Conservation (phyloP, 1,140 invertebrate genomes). For the Drosophila sucinea region DNA sequence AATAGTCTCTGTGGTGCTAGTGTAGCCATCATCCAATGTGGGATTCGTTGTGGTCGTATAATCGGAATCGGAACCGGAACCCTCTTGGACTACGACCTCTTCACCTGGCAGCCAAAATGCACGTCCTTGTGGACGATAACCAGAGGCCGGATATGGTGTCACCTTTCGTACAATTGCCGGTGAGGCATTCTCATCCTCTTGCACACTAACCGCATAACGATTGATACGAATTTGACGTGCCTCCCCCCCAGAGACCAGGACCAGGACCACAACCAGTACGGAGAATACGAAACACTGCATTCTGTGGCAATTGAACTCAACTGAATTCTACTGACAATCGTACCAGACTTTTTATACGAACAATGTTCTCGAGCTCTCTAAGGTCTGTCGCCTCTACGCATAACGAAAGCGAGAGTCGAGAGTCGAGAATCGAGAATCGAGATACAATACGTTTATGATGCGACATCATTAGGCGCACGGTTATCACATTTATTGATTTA, state of each 20-base stretch:
- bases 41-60: slow-evolving; percentile 52
- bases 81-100: slow-evolving; percentile 35
- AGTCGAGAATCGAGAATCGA: slow-evolving; percentile 27
- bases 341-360: slow-evolving; percentile 55
- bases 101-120: slow-evolving; percentile 65
- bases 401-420: slow-evolving; percentile 65
- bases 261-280: slow-evolving; percentile 38
- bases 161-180: slow-evolving; percentile 41
- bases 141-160: slow-evolving; percentile 64
- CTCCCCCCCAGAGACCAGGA: slow-evolving; percentile 22
- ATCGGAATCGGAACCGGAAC: slow-evolving; percentile 13
- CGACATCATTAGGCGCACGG: slow-evolving; percentile 73
- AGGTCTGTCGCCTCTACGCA: slow-evolving; percentile 31
- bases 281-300: slow-evolving; percentile 50
- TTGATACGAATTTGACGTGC: slow-evolving; percentile 71
- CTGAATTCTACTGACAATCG: slow-evolving; percentile 52
- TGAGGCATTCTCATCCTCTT: slow-evolving; percentile 55
- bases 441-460: slow-evolving; percentile 6
- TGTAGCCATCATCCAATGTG: slow-evolving; percentile 40
- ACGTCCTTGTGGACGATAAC: slow-evolving; percentile 60
- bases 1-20: slow-evolving; percentile 57
- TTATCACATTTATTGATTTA: slow-evolving; percentile 73
- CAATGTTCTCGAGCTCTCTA: slow-evolving; percentile 58
- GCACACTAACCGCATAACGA: slow-evolving; percentile 65
- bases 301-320: slow-evolving; percentile 45